Percentiles rank a stretch among this genome's conserved stretches.
Evolutionary conservation across 2,888 invertebrate genomes (phyloP).

Genomic region (Torymus aiolomorphi): DNA sequence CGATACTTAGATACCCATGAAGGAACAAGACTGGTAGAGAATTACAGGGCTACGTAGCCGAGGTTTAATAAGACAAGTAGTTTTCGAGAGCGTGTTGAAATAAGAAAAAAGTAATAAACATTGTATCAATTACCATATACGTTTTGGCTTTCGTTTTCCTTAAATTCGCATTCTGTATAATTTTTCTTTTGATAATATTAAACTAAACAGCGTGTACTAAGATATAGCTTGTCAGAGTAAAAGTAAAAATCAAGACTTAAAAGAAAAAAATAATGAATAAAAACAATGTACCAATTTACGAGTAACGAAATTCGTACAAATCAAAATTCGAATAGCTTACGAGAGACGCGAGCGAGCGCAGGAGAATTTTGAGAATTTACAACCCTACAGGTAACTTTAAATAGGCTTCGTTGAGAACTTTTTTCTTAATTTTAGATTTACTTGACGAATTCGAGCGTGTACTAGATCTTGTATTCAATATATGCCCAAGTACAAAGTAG

Average conservation of each 20-base stretch:
- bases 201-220: background rate
- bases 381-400: background rate
- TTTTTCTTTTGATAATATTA: constrained; percentile 8
- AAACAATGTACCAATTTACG: background rate
- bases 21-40: constrained; percentile 73
- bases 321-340: constrained; percentile 35
- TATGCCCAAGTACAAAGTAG: constrained; percentile 49
- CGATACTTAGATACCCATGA: constrained; percentile 68
- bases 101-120: background rate
- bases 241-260: constrained; percentile 24
- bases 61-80: constrained; percentile 56
- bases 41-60: constrained; percentile 66
- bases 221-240: background rate
- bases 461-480: constrained; percentile 45
- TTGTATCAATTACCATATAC: background rate
- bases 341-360: constrained; percentile 12
- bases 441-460: constrained; percentile 20
- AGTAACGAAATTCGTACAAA: constrained; percentile 32
- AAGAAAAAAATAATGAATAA: constrained; percentile 14
- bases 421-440: constrained; percentile 31
- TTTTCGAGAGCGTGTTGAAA: constrained; percentile 8
- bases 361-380: constrained; percentile 15
- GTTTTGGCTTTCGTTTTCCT: constrained; percentile 23
- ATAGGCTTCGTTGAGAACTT: background rate
- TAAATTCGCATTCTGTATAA: constrained; percentile 29